Evolutionary conservation across 2,113 vertebrate species (phyloP), one percentile per base, ranked within the genome.

Genomic region (Psittacara wagleri): DNA sequence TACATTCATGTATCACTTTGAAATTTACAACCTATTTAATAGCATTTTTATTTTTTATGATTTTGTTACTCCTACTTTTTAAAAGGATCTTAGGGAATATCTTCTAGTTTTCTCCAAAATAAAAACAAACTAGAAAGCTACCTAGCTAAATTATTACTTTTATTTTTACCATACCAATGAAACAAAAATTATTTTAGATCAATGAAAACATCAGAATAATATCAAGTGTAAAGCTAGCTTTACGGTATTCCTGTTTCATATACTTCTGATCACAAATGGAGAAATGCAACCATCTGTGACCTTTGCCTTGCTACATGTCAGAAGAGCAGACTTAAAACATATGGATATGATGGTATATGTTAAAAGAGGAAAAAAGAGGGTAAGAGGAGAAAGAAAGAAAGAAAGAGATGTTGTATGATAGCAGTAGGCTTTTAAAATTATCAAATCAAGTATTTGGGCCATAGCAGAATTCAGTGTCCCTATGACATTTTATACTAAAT

Each of bases 1-100:
- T 98, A 66, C 77, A 81, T 95, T 97, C 84, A 94, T 76, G 54
- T 78, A 95, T 97, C 96, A 96, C 93, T 97, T 97, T 96, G 84
- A 97, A 98, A 98, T 98, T 97, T 98, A 97, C 73, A 75, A 83
- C 33, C 84, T 96, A 92, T 95, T 98, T 98, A 98, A 96, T 83
- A 95, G 70, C 43, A 95, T 95, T 97, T 98, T 97, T 97, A 95
- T 97, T 97, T 97, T 97, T 97, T 97, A 97, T 95, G 57, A 90
- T 96, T 97, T 96, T 95, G 81, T 96, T 92, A 96, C 83, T 97
- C 94, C 62, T 94, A 68, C 44, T 57, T 95, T 93, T 83, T 94
- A 94, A 96, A 96, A 97, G 82, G 67, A 86, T 97, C 92, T 97
- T 90, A 92, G 96, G 94, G 90, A 97, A 97, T 97, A 97, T 85